Evolutionary conservation across 2,113 vertebrate species (phyloP).

Genomic region (Gymnobelideus leadbeateri): DNA sequence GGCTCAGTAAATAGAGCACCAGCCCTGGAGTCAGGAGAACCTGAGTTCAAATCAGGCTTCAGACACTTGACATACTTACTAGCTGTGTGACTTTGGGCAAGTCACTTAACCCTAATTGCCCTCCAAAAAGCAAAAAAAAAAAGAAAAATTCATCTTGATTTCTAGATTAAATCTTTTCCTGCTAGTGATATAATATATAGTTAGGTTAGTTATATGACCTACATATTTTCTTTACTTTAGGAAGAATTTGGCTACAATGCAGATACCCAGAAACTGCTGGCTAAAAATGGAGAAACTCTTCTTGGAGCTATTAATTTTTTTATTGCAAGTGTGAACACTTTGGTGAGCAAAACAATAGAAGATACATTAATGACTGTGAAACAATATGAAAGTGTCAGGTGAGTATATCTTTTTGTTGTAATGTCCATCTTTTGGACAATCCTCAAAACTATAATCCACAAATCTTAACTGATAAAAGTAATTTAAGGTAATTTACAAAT

Average conservation of each 20-base stretch:
- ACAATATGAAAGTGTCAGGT: constrained; percentile 97
- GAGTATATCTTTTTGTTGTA: constrained; percentile 62
- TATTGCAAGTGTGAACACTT: constrained; percentile 95
- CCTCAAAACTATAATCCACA: background rate
- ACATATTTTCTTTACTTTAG: constrained; percentile 84
- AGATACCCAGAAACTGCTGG: constrained; percentile 97
- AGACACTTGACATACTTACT: too few relatives aligned
- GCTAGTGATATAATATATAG: constrained; percentile 58
- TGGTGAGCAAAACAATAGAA: constrained; percentile 99
- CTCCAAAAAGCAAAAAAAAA: too few relatives aligned
- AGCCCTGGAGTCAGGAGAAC: too few relatives aligned
- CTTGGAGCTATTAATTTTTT: constrained; percentile 98
- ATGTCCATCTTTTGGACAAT: constrained; percentile 49
- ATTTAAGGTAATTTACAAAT: background rate
- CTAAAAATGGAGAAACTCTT: constrained; percentile 98
- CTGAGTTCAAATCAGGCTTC: too few relatives aligned
- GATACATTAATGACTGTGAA: constrained; percentile 98
- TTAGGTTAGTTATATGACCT: constrained; percentile 65
- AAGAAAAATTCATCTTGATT: constrained; percentile 37
- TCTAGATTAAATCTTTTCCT: constrained; percentile 63
- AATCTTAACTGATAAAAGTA: constrained; percentile 16
- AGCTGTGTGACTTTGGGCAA: too few relatives aligned
- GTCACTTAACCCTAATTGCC: too few relatives aligned
- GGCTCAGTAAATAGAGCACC: too few relatives aligned
- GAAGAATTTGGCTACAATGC: constrained; percentile 99